Conservation (phyloP, 2,797 vertebrate species). For the Sebastes minor region DNA sequence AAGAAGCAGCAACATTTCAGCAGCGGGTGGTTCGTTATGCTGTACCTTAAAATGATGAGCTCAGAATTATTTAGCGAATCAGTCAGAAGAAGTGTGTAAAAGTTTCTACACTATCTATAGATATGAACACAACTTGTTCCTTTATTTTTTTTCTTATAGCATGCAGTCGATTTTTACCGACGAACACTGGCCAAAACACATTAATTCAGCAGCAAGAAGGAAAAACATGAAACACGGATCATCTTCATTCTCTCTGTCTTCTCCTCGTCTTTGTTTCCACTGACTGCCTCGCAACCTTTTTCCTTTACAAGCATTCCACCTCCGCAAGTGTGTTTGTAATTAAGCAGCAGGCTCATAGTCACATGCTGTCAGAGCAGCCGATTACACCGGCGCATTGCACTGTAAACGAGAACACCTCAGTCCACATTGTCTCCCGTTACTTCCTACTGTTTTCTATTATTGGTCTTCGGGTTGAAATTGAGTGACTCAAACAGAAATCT, state of each 20-base stretch:
- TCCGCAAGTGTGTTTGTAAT: constrained; percentile 57
- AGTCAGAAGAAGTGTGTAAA: background rate
- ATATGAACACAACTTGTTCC: background rate
- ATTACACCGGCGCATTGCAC: background rate
- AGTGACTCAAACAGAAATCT: background rate
- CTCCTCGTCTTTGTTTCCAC: constrained; percentile 1
- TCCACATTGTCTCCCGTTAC: background rate
- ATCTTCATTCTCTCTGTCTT: background rate
- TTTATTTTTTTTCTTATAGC: background rate
- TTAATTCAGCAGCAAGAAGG: background rate
- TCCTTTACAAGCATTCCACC: constrained; percentile 46
- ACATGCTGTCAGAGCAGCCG: constrained; percentile 12
- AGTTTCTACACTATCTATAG: background rate
- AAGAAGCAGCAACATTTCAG: background rate
- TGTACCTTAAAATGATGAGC: background rate
- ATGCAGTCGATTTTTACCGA: background rate
- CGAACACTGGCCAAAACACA: background rate
- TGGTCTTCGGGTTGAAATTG: background rate
- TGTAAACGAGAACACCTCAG: constrained; percentile 3
- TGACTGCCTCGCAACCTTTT: constrained; percentile 9
- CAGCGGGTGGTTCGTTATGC: background rate
- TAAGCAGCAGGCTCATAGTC: constrained; percentile 44
- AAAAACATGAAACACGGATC: background rate
- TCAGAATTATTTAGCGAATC: background rate
- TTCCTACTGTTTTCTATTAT: background rate